These are phyloP conservation scores for Ethmia dodecea DNA, from an alignment of 2,888 invertebrate genomes.

Conservation along the genomic window DNA sequence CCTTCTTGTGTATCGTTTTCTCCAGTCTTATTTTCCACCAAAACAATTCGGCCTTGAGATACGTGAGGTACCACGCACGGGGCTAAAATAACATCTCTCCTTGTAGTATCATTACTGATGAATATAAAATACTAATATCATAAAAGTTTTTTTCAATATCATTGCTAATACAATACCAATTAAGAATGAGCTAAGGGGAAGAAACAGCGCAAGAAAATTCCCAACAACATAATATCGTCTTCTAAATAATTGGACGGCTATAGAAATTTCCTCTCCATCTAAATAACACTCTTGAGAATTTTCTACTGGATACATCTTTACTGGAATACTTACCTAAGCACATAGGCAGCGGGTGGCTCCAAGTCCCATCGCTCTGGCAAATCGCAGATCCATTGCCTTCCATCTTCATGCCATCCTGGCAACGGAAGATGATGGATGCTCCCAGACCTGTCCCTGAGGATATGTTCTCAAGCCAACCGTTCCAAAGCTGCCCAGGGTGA, in stretches of 20 bases:
- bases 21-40: slow-evolving; percentile 78
- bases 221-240: too few species aligned
- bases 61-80: slow-evolving; percentile 96
- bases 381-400: slow-evolving; percentile 93
- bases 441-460: slow-evolving; percentile 94
- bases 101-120: too few species aligned
- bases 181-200: too few species aligned
- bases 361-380: slow-evolving; percentile 95
- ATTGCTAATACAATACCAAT: too few species aligned
- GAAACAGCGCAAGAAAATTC: too few species aligned
- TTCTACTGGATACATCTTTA: too few species aligned
- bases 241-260: too few species aligned
- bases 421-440: slow-evolving; percentile 94
- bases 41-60: slow-evolving; percentile 84
- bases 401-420: slow-evolving; percentile 94
- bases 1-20: slow-evolving; percentile 70
- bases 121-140: too few species aligned
- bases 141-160: too few species aligned
- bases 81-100: too few species aligned
- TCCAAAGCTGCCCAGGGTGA: slow-evolving; percentile 94
- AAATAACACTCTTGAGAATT: too few species aligned
- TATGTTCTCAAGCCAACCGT: slow-evolving; percentile 96
- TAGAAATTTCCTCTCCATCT: too few species aligned
- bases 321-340: slow-evolving; percentile 86
- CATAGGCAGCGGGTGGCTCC: slow-evolving; percentile 95